Evolutionary conservation across 2,888 invertebrate genomes (phyloP), one percentile per base, ranked within the genome.

Genomic region (Uloborus plumipes): DNA sequence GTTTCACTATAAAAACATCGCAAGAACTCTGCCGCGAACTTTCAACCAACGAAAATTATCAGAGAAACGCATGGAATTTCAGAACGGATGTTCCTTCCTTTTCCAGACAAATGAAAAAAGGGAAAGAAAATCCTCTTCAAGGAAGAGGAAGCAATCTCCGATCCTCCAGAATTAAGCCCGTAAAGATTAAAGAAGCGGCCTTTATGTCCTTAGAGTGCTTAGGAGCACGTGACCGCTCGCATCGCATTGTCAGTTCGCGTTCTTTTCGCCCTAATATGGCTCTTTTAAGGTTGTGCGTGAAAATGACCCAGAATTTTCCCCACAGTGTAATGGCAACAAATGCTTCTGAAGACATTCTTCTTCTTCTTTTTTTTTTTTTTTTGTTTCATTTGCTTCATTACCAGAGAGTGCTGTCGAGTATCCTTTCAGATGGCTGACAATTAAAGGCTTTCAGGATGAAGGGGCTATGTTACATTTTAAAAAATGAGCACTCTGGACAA

Each of bases 131-230:
- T 65, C 73, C 65, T 55, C 65, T 65, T 64, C 49, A n/a, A 22
- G 18, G 62, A 74, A 74, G 73, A 51, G 72, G 62, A 74, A 53
- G 47, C 58, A 55, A 14, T 55, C 55, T 55, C 62, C 62, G 20
- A 51, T 55, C 65, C 65, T 22, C 59, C 31, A 55, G 62, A 65
- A 74, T 64, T 50, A 65, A 65, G 73, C 53, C 58, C 73, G 65
- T 74, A 65, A 74, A 74, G 73, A 74, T 74, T 73, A 73, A 62
- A 74, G 73, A 65, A 74, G 47, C 65, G 65, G 64, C 73, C 65
- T 74, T 73, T 62, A 74, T 74, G 73, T 74, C 20, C 73, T 64
- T 64, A 58, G 65, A 74, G 73, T 74, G 22, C 73, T 74, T 74
- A 74, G 55, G 22, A 15, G 55, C 55, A 74, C 73, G 73, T 73